Evolutionary conservation across 2,888 invertebrate species (phyloP), one percentile per base, ranked within the genome.

Genomic region (Melieria picta): DNA sequence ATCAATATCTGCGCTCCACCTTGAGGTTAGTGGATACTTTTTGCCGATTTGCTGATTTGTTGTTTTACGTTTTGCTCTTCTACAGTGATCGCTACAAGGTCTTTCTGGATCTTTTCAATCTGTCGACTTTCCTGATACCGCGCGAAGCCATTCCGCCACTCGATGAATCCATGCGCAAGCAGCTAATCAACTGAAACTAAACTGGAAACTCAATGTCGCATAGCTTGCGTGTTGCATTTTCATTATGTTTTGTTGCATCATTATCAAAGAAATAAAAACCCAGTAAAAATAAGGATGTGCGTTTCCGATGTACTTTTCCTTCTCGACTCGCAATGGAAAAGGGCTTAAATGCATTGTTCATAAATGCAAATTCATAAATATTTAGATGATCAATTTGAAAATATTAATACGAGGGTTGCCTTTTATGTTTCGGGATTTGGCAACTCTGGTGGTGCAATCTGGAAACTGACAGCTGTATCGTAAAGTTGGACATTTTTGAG

Each of bases 11-110:
- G 6, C 91, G 98, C 68, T 97, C 98, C 5, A 99, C 99, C 0
- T 90, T 99, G 77, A 97, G 97, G 98, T 97, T 88, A 77, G 50
- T 72, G 65, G 5, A 68, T 52, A 9, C n/a, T 52, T 62, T 16
- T 13, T 43, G 3, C 46, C 5, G 6, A 10, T 13, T 6, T 10
- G 10, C 7, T 4, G 55, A 9, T 7, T 7, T n/a, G 63, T 71
- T 46, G 9, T 10, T 62, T 50, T 45, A 9, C 6, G 43, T n/a
- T 62, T 65, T 5, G 65, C 80, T 75, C 74, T 63, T 67, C 89
- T 90, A 58, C 88, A 98, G 98, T 86, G 99, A 99, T 87, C 95
- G 98, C 42, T 99, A 99, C 89, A 99, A 99, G 88, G 97, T 99
- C 47, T 99, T 99, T 85, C 88, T 99, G 84, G 99, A 99, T 86